Evolutionary conservation across 2,113 vertebrate genomes (phyloP), one percentile per base, ranked within the genome.

Genomic region (Gulo gulo): DNA sequence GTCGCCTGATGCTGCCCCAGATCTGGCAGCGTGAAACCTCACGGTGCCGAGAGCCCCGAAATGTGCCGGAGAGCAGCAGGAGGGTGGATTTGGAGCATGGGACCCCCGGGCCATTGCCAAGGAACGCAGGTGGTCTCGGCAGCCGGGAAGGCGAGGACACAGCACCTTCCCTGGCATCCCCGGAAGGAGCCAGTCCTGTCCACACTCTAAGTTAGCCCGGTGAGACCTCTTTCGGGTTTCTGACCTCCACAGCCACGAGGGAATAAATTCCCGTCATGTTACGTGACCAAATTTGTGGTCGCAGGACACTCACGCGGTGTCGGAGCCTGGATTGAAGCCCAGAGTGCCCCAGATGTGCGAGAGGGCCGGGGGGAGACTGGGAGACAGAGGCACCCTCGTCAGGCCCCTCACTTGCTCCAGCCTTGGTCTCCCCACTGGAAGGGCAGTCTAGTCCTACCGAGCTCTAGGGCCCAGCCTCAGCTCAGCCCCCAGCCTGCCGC

Each of bases 271-370:
- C 59, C 4, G 2, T n/a, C 2, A 0, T 9, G 73, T 50, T 23
- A 65, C 34, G 45, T 15, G 6, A 1, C 47, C 4, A 26, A 3
- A 2, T 23, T 3, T 21, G 0, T 5, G 18, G 42, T 8, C 1
- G 0, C 1, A 4, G 78, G 67, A 34, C 18, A 18, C 9, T 7
- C 14, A 1, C 4, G 1, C 2, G 1, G 52, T 14, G 13, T 23
- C 4, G 3, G 21, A 88, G 36, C 18, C 86, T 59, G 18, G 26
- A 29, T 34, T 4, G 0, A 29, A 39, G 31, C 20, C 45, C 65
- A 82, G 24, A 21, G 74, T 1, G 11, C 36, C 39, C 9, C 1
- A 1, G 59, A n/a, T 0, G 1, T 24, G 0, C 18, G 52, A 6
- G 1, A 0, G 20, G 57, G 18, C 12, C 31, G 1, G 9, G 31